Conservation (phyloP, 2,888 invertebrate genomes). For the Polyommatus iphigenia region DNA sequence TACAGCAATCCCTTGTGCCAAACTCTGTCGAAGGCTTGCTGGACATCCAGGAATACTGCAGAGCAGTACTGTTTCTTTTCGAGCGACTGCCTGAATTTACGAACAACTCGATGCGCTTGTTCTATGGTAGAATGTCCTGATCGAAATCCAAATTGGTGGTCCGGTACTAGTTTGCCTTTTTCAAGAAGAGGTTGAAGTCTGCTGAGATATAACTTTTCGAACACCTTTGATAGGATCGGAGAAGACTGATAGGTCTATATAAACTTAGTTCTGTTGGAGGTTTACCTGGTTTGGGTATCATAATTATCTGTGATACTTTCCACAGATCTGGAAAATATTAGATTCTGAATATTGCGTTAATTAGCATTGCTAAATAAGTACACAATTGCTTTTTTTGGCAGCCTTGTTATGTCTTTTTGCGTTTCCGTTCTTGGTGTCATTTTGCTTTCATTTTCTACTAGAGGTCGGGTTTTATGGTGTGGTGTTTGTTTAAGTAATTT, state of each 20-base stretch:
- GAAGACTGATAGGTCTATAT: neutral
- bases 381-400: neutral
- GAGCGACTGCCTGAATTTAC: neutral
- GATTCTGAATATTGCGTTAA: neutral
- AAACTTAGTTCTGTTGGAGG: neutral
- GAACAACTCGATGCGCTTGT: neutral
- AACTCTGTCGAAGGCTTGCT: too few species aligned
- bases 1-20: too few species aligned
- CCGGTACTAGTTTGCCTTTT: neutral
- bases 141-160: neutral
- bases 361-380: neutral
- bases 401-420: neutral
- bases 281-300: neutral
- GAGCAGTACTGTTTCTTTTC: neutral
- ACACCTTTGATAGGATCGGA: neutral
- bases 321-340: neutral
- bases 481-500: neutral
- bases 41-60: neutral
- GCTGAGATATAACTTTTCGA: neutral
- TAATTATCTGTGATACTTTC: constrained; percentile 5
- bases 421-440: neutral
- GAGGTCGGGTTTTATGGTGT: neutral
- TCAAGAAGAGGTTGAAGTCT: neutral
- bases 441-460: neutral
- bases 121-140: too few species aligned